phyloP scores from a whole-genome alignment of 2,797 vertebrate genomes.

The Sternotherus odoratus region DNA sequence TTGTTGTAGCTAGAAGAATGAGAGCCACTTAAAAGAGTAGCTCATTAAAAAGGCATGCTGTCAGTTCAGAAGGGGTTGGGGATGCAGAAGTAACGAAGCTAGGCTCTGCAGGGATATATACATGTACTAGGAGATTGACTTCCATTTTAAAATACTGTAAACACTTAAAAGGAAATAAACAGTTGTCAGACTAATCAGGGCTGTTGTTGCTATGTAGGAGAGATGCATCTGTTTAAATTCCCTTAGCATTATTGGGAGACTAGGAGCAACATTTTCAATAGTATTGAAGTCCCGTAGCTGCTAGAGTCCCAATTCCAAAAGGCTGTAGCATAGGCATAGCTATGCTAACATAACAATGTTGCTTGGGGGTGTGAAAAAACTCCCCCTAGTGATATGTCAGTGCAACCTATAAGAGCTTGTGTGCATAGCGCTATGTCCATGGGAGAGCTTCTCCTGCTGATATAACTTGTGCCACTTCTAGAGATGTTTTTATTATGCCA shows the following conservation, averaged over 20 bases:
- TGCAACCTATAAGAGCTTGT: too few relatives aligned
- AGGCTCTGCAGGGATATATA: neutral
- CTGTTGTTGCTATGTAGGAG: neutral
- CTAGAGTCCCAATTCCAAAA: neutral
- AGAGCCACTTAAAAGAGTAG: neutral
- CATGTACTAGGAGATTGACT: slow-evolving; percentile 20
- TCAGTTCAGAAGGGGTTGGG: neutral
- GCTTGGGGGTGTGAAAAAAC: too few relatives aligned
- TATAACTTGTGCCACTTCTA: too few relatives aligned
- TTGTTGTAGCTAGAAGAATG: neutral
- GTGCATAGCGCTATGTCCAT: too few relatives aligned
- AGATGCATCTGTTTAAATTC: neutral
- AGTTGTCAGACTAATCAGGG: neutral
- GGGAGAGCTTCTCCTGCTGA: too few relatives aligned
- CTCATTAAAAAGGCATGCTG: neutral
- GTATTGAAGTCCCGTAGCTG: neutral
- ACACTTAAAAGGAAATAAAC: slow-evolving; percentile 4
- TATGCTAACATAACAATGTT: too few relatives aligned
- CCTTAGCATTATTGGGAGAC: neutral
- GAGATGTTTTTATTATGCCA: too few relatives aligned
- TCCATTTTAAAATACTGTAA: too few relatives aligned
- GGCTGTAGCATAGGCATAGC: too few relatives aligned
- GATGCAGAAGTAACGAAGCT: slow-evolving; percentile 7
- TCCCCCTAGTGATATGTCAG: too few relatives aligned
- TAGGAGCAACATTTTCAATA: neutral